Base-by-base conservation (phyloP, 1,140 invertebrate genomes). In the Ips typographus region DNA sequence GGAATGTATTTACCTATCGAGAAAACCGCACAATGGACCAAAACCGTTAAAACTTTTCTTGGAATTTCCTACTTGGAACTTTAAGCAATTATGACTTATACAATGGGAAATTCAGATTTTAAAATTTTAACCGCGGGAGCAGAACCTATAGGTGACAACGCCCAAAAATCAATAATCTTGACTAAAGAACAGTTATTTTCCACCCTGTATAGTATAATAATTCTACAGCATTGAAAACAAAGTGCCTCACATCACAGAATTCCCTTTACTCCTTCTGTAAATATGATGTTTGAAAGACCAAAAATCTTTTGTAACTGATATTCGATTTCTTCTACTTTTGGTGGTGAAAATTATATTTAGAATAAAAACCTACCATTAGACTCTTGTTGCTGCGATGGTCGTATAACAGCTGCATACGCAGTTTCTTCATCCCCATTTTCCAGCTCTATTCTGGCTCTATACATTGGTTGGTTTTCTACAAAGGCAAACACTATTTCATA, bases 381-480 rank as follows among this genome's bases (percentile, higher is more conserved):
- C 40, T 66, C 64, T 65, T 71, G 57, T 67, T 51, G 63, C 55
- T 72, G 68, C 43, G 63, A 66, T 5, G 84, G 85, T 42, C 89
- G 81, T 70, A 87, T 83, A 37, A 92, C 90, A 36, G 91, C 88
- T 36, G 91, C 91, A 82, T 89, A 95, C 73, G 88, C 83, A 74
- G 94, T 91, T 79, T 96, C 94, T 76, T 96, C 93, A 75, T 96
- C 94, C 0, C 92, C 94, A 83, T 96, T 96, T 83, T 97, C 95
- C 59, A 95, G 76, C 61, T 94, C 92, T 61, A 91, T 83, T 69
- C 92, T 84, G n/a, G 87, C 87, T 77, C 90, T 91, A 74, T 94
- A 92, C 68, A 85, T 83, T 1, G 92, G 89, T 79, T 92, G 90
- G 76, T 85, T 91, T 80, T 96, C 94, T 63, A 42, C 6, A 47